Conservation (phyloP, 2,888 invertebrate species). For the Drepanosiphum platanoidis region DNA sequence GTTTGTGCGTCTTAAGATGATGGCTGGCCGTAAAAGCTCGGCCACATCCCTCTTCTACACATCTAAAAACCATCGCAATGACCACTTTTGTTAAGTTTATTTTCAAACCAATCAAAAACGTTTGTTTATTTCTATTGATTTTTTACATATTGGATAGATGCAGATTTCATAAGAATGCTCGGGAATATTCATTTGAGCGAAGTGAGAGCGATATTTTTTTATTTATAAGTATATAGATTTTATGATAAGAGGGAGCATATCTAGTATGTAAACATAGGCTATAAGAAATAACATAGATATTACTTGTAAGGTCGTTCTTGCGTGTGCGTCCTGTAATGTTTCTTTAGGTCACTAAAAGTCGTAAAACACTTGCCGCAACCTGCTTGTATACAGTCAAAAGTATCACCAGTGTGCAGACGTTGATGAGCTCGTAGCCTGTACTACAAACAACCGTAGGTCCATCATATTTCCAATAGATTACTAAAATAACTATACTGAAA, state of each 20-base stretch:
- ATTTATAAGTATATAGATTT: too few relatives aligned
- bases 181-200: too few relatives aligned
- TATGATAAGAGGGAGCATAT: too few relatives aligned
- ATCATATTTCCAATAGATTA: slow-evolving; percentile 45
- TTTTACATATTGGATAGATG: too few relatives aligned
- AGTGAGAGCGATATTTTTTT: too few relatives aligned
- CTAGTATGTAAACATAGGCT: too few relatives aligned
- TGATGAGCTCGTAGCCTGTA: slow-evolving; percentile 85
- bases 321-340: slow-evolving; percentile 91
- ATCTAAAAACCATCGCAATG: slow-evolving; percentile 71
- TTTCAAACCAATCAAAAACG: neutral
- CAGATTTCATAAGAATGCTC: too few relatives aligned
- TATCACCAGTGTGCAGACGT: slow-evolving; percentile 91
- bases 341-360: slow-evolving; percentile 91
- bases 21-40: slow-evolving; percentile 95
- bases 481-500: slow-evolving; percentile 12
- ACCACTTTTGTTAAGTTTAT: neutral
- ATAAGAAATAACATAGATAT: slow-evolving; percentile 66
- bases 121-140: neutral
- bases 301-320: slow-evolving; percentile 89
- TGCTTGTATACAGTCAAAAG: slow-evolving; percentile 87
- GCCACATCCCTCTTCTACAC: slow-evolving; percentile 83
- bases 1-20: slow-evolving; percentile 89
- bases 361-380: slow-evolving; percentile 93
- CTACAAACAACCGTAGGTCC: slow-evolving; percentile 59